These are phyloP conservation scores for Lydus trimaculatus DNA, from an alignment of 2,888 invertebrate species.

Conservation along the genomic window DNA sequence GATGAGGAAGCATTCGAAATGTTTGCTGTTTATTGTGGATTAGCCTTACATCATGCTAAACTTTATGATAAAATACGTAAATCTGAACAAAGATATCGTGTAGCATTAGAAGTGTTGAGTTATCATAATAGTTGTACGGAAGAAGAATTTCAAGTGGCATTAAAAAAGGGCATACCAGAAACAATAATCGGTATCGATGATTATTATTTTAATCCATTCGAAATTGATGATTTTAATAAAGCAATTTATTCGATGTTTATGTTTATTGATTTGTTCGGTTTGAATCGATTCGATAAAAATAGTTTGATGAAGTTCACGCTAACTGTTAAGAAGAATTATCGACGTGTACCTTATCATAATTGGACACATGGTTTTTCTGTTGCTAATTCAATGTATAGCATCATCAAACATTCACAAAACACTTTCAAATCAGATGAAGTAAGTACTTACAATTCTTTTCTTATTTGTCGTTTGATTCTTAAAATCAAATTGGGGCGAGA, in stretches of 20 bases:
- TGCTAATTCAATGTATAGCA: slow-evolving; percentile 82
- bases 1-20: slow-evolving; percentile 85
- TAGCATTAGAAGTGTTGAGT: slow-evolving; percentile 83
- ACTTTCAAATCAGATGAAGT: slow-evolving; percentile 70
- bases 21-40: slow-evolving; percentile 85
- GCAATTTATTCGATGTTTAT: slow-evolving; percentile 76
- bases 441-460: slow-evolving; percentile 39
- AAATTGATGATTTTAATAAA: slow-evolving; percentile 74
- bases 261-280: slow-evolving; percentile 75
- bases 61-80: slow-evolving; percentile 82
- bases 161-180: slow-evolving; percentile 47
- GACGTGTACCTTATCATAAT: slow-evolving; percentile 85
- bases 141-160: slow-evolving; percentile 65
- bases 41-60: slow-evolving; percentile 85
- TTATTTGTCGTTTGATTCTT: background rate
- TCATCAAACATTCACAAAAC: slow-evolving; percentile 67
- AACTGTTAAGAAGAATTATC: slow-evolving; percentile 85
- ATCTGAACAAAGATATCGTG: slow-evolving; percentile 83
- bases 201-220: slow-evolving; percentile 77
- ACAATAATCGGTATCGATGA: slow-evolving; percentile 60
- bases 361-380: slow-evolving; percentile 90
- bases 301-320: slow-evolving; percentile 76
- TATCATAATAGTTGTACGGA: slow-evolving; percentile 84
- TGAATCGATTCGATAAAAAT: slow-evolving; percentile 71
- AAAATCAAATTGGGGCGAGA: background rate